phyloP scores from a whole-genome alignment of 2,888 invertebrate species.

The Netelia melanura region DNA sequence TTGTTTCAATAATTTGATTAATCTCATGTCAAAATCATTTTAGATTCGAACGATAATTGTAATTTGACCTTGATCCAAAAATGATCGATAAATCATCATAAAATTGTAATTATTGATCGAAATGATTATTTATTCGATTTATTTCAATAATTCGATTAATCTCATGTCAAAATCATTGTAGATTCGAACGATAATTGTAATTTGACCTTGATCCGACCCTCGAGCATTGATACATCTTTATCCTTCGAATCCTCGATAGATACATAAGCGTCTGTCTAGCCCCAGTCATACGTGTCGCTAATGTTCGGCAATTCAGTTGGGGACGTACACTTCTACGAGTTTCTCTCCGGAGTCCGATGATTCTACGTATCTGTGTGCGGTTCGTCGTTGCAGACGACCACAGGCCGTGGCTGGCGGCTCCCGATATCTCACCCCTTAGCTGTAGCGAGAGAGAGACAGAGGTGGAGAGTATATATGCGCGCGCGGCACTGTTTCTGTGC shows the following conservation, averaged over 20 bases:
- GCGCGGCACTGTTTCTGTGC: constrained; percentile 36
- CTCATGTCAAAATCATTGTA: not conserved
- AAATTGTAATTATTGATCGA: too few species aligned
- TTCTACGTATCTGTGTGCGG: constrained; percentile 34
- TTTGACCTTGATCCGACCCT: not conserved
- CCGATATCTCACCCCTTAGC: constrained; percentile 57
- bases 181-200: not conserved
- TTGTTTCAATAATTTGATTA: too few species aligned
- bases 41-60: too few species aligned
- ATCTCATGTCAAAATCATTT: too few species aligned
- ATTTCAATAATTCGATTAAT: not conserved
- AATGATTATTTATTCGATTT: not conserved
- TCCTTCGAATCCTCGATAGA: not conserved
- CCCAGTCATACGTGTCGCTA: constrained; percentile 37
- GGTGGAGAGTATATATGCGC: constrained; percentile 38
- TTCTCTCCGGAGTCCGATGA: not conserved
- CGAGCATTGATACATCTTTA: not conserved
- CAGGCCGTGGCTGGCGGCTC: constrained; percentile 55
- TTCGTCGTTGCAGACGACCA: constrained; percentile 61
- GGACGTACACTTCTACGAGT: not conserved
- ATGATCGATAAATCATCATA: too few species aligned
- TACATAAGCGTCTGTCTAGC: constrained; percentile 20
- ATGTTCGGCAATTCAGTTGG: constrained; percentile 12
- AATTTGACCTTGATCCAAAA: too few species aligned
- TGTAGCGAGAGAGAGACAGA: not conserved